Percentiles rank a stretch among this genome's conserved stretches.
Conservation (phyloP, 92 coral and sea anemone genomes). For the Epizoanthus stellaris region DNA sequence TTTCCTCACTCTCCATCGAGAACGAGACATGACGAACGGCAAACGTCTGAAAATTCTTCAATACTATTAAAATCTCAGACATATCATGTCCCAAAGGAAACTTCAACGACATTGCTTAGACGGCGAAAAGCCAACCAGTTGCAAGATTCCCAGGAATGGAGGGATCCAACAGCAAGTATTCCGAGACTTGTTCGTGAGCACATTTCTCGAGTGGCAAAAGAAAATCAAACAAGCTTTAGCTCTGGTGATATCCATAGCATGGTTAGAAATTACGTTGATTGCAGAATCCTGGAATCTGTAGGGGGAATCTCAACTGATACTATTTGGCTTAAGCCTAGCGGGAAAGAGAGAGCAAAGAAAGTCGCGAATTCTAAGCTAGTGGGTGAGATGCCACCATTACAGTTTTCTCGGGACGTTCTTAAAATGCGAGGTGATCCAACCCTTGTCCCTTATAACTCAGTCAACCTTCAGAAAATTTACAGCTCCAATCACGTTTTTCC, state of each 20-base stretch:
- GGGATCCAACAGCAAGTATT: neutral
- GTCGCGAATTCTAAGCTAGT: neutral
- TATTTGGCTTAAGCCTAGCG: neutral
- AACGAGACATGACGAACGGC: neutral
- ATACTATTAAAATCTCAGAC: slow-evolving; percentile 17
- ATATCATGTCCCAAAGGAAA: neutral
- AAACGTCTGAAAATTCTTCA: neutral
- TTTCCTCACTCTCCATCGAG: neutral
- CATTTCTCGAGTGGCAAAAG: slow-evolving; percentile 24
- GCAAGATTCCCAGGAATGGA: neutral
- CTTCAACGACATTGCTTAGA: neutral
- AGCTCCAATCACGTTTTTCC: slow-evolving; percentile 23
- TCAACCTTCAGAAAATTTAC: slow-evolving; percentile 50
- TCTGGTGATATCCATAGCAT: slow-evolving; percentile 33
- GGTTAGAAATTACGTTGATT: slow-evolving; percentile 44
- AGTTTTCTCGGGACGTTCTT: slow-evolving; percentile 70
- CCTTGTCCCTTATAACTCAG: slow-evolving; percentile 54
- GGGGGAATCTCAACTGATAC: neutral
- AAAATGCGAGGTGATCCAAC: slow-evolving; percentile 54
- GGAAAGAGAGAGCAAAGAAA: slow-evolving; percentile 7
- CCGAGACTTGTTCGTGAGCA: slow-evolving; percentile 24
- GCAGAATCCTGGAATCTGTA: slow-evolving; percentile 5
- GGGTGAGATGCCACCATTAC: slow-evolving; percentile 38
- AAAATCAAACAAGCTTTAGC: slow-evolving; percentile 11
- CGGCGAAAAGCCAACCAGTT: neutral